Base-by-base conservation (phyloP, 2,888 invertebrate genomes). In the Drosophila parthenogenetica region DNA sequence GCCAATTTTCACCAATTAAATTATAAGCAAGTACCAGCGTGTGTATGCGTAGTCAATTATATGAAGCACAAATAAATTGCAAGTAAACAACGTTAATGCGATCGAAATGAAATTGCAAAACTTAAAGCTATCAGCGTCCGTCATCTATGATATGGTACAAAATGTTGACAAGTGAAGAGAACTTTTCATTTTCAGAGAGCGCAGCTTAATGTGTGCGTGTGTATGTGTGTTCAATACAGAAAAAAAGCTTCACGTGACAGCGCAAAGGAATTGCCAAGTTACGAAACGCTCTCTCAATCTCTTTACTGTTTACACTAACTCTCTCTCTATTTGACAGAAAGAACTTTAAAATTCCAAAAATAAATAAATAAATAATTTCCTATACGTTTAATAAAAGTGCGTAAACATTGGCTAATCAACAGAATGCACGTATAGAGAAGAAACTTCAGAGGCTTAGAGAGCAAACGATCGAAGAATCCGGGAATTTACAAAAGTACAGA, bases 41-140 rank as follows among this genome's bases (percentile, higher is more conserved):
- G 55, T 61, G 35, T 60, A 32, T 66, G 50, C 62, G 50, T 59
- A 35, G 49, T 51, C 40, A 60, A 71, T 81, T 83, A 17, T 40
- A 50, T 8, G 16, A 14, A 14, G 3, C 2, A 5, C 22, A 25
- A 19, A 22, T 13, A 16, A 37, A 53, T 11, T 32, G 29, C 19
- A 40, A 37, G 42, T 14, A 39, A 60, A 58, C 65, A 66, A 71
- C 62, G 55, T 66, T 58, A 69, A 69, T 35, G 70, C 55, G 46
- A 66, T 46, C 58, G 16, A 48, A 58, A 29, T 58, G 46, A 46
- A 76, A 69, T 29, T 59, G 42, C 42, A 72, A 54, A 57, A 39
- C 13, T n/a, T 42, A 63, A 25, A 51, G 65, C 55, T 79, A 77
- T 71, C 81, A 81, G 79, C 61, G 62, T 39, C 46, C 60, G 69